Percentiles rank a stretch among this genome's conserved stretches.
Evolutionary conservation across 2,797 vertebrate species (phyloP).

Genomic region (Lutjanus argentimaculatus): DNA sequence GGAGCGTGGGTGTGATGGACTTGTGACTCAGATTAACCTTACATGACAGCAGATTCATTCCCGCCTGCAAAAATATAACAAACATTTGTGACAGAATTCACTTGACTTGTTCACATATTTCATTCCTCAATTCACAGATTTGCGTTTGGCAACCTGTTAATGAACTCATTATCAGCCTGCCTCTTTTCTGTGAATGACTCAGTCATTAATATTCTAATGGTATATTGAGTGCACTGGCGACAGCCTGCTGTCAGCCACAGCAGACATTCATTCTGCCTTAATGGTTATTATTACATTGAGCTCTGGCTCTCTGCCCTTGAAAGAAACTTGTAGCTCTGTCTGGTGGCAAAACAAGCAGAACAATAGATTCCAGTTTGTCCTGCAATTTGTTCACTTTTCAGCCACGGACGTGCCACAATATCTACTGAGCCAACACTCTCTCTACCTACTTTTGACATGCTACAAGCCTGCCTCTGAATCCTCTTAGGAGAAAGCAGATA

Average conservation of each 20-base stretch:
- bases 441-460: constrained; percentile 4
- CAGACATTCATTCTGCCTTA: constrained; percentile 9
- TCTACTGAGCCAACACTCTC: neutral
- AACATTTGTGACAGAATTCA: constrained; percentile 19
- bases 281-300: constrained; percentile 14
- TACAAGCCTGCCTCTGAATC: constrained; percentile 1
- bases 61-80: constrained; percentile 2
- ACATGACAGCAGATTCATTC: neutral
- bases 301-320: constrained; percentile 12
- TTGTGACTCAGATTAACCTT: neutral
- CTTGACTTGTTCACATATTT: constrained; percentile 25
- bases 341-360: constrained; percentile 19
- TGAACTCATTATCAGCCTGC: constrained; percentile 24
- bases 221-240: neutral
- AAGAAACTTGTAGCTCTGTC: neutral
- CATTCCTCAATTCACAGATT: constrained; percentile 30
- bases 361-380: constrained; percentile 7
- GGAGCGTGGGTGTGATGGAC: neutral
- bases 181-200: constrained; percentile 12
- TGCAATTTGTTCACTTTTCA: constrained; percentile 12
- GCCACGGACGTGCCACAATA: neutral
- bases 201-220: constrained; percentile 22
- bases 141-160: constrained; percentile 36
- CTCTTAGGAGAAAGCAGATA: neutral
- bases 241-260: neutral